A percentile compares a stretch with the other conserved stretches of the same genome.
phyloP scores from a whole-genome alignment of 1,140 invertebrate genomes.

The Lanistes nyassanus region DNA sequence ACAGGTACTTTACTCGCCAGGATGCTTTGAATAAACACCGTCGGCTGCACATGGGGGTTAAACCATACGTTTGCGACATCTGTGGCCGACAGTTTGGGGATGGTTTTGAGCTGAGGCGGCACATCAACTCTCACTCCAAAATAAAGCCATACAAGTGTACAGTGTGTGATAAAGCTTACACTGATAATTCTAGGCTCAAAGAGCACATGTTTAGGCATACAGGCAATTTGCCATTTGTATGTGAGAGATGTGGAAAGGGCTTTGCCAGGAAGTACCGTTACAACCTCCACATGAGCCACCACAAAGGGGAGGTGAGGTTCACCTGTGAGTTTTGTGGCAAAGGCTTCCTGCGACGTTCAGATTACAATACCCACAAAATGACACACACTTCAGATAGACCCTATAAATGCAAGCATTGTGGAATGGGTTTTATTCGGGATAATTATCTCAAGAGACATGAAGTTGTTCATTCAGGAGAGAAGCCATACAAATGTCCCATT shows the following conservation, averaged over 20 bases:
- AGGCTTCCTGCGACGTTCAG: conserved; percentile 21
- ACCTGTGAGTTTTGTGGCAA: conserved; percentile 37
- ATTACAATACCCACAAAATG: conserved; percentile 47
- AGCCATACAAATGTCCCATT: conserved; percentile 74
- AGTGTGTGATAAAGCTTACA: conserved; percentile 26
- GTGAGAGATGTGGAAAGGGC: conserved; percentile 29
- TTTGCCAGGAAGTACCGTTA: conserved; percentile 59
- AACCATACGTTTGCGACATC: conserved; percentile 21
- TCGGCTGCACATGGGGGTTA: conserved; percentile 18
- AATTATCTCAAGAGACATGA: conserved; percentile 41
- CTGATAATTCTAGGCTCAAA: conserved; percentile 7
- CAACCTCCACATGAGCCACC: conserved; percentile 33
- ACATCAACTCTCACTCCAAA: conserved; percentile 21
- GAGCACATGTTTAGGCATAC: conserved; percentile 22
- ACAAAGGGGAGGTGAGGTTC: conserved; percentile 37
- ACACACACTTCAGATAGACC: conserved; percentile 60
- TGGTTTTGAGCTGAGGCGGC: conserved; percentile 19
- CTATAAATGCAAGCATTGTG: conserved; percentile 65
- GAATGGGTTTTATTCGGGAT: conserved; percentile 43
- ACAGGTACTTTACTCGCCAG: conserved; percentile 26
- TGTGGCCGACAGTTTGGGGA: conserved; percentile 20
- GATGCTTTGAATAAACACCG: conserved; percentile 19
- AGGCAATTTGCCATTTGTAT: conserved; percentile 25
- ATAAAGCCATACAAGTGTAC: conserved; percentile 30
- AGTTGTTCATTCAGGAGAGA: conserved; percentile 23